Evolutionary conservation across 2,797 vertebrate genomes (phyloP).

Genomic region (Ctenochaetus hawaiiensis): DNA sequence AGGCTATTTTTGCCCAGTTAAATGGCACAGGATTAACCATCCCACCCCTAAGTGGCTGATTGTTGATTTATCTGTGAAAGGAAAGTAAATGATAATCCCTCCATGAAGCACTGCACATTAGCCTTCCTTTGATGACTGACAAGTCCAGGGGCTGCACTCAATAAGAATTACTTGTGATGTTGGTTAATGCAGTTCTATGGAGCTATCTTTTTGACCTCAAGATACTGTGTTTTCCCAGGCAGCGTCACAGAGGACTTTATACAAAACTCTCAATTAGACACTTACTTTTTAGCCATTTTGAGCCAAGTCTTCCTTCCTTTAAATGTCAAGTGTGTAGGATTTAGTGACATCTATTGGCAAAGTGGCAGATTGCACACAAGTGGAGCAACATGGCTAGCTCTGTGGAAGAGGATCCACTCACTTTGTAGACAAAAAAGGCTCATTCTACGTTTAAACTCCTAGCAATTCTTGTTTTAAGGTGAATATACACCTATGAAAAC

Average conservation of each 20-base stretch:
- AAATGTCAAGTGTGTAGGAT: not conserved
- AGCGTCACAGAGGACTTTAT: not conserved
- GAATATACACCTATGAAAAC: no score
- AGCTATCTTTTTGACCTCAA: conserved; percentile 30
- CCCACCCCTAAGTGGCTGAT: conserved; percentile 44
- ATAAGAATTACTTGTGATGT: conserved; percentile 63
- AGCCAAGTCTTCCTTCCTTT: not conserved
- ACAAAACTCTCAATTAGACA: not conserved
- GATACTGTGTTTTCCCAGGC: conserved; percentile 9
- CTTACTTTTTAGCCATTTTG: not conserved
- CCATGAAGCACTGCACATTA: conserved; percentile 44
- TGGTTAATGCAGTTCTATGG: conserved; percentile 42
- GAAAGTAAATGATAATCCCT: conserved; percentile 51
- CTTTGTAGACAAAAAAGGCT: no score
- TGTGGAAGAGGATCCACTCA: no score
- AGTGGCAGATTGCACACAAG: no score
- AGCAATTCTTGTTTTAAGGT: no score
- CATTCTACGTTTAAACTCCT: no score
- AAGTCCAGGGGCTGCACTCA: conserved; percentile 46
- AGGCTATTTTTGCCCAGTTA: conserved; percentile 25
- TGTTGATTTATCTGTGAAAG: conserved; percentile 59
- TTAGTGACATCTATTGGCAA: no score
- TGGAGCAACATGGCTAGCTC: no score
- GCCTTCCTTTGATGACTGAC: conserved; percentile 69
- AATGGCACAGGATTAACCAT: conserved; percentile 47